Evolutionary conservation across 2,888 invertebrate genomes (phyloP), one percentile per base, ranked within the genome.

Genomic region (Diarsia rubi): DNA sequence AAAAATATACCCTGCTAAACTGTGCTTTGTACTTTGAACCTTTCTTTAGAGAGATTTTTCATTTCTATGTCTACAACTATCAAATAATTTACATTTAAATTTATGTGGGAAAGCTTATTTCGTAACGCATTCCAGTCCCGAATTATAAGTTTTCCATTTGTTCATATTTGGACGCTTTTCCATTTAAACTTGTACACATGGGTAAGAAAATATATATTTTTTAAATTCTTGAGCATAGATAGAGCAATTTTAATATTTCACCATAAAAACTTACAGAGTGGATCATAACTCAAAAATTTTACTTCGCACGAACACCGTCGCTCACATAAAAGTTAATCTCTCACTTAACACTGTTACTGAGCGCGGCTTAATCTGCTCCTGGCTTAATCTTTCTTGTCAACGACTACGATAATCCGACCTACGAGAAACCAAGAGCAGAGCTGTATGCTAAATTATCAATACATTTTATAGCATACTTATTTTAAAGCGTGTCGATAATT

Each of bases 261-360:
- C 44, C 66, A 73, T 83, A 79, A 79, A 85, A 79, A 64, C 37
- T 74, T 72, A 79, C 69, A 76, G 79, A 81, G 75, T 80, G 52
- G 67, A 72, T 83, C 69, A 79, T 87, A 79, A 87, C 54, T 84
- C 77, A 73, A 78, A 81, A 84, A 78, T 82, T 79, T 86, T 70
- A 77, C 67, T 83, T 87, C 78, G 81, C 83, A 75, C 71, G 77
- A 64, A 37, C 77, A 76, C 72, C 81, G 62, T 69, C 77, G 74
- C 64, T 77, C 75, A 75, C 65, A 78, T 85, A 79, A 81, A 88
- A 80, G 69, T 77, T 88, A 87, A 88, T 88, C 87, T 88, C 74
- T 82, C 60, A 80, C 75, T 85, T 81, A 84, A 78, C 83, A 73
- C 78, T 74, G 71, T 73, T 69, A 78, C 77, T 82, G 73, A 42